Evolutionary conservation across 2,113 vertebrate species (phyloP).

Genomic region (Pseudorasbora parva): DNA sequence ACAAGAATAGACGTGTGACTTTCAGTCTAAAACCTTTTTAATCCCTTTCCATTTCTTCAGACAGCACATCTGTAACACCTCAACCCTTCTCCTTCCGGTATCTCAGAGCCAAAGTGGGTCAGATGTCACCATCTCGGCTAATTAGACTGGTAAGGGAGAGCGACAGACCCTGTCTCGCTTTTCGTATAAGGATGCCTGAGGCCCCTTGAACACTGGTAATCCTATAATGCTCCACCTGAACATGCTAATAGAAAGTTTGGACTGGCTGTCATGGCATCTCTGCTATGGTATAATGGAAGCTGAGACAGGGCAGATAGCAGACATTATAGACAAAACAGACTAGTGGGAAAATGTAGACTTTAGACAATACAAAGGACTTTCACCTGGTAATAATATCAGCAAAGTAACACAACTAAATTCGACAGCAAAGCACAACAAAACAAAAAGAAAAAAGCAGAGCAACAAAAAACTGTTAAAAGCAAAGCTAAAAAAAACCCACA

Average conservation of each 20-base stretch:
- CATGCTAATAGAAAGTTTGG: constrained; percentile 31
- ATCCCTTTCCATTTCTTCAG: constrained; percentile 39
- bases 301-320: background rate
- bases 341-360: constrained; percentile 7
- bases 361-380: background rate
- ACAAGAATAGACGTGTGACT: constrained; percentile 48
- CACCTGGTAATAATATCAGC: background rate
- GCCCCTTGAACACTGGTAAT: constrained; percentile 18
- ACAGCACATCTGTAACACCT: constrained; percentile 10
- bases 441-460: background rate
- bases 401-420: background rate
- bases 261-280: background rate
- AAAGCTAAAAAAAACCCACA: background rate
- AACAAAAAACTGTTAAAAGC: no score
- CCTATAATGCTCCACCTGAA: background rate
- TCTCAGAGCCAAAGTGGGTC: constrained; percentile 27
- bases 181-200: background rate
- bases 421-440: background rate
- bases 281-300: background rate
- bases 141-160: background rate
- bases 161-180: background rate
- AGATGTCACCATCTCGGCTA: background rate
- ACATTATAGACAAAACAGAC: constrained; percentile 12
- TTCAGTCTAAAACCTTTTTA: constrained; percentile 52
- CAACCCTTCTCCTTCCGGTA: background rate